Evolutionary conservation across 1,140 invertebrate species (phyloP).

Genomic region (Drosophila auraria): DNA sequence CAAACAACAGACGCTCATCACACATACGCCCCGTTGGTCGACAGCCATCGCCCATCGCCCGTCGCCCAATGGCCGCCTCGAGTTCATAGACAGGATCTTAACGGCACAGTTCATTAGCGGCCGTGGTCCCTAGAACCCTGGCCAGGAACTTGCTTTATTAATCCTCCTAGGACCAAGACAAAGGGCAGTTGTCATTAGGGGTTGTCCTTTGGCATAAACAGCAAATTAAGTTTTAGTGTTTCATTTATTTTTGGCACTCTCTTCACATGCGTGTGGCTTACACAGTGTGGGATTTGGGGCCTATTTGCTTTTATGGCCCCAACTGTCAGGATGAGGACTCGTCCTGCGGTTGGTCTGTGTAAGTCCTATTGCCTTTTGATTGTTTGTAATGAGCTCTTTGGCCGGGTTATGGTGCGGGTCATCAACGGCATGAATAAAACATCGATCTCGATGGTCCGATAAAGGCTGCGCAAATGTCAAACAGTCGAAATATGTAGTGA

Average conservation of each 20-base stretch:
- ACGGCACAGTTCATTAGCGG: slow-evolving; percentile 76
- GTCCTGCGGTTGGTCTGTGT: slow-evolving; percentile 42
- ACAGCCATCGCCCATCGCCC: slow-evolving; percentile 1
- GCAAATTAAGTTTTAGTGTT: slow-evolving; percentile 81
- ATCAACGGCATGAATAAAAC: slow-evolving; percentile 58
- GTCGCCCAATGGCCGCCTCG: slow-evolving; percentile 15
- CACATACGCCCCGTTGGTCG: slow-evolving; percentile 66
- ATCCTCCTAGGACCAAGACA: slow-evolving; percentile 63
- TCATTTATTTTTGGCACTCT: slow-evolving; percentile 64
- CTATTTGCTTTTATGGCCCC: slow-evolving; percentile 45
- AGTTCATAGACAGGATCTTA: slow-evolving; percentile 72
- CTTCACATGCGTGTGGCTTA: slow-evolving; percentile 26
- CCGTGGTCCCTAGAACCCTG: slow-evolving; percentile 7
- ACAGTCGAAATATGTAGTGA: slow-evolving; percentile 6
- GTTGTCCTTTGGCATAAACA: slow-evolving; percentile 65
- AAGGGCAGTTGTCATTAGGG: slow-evolving; percentile 74
- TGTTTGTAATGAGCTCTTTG: slow-evolving; percentile 68
- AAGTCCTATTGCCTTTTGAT: slow-evolving; percentile 75
- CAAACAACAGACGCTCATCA: slow-evolving; percentile 58
- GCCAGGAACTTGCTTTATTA: slow-evolving; percentile 71
- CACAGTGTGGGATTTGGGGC: slow-evolving; percentile 18
- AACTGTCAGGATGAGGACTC: slow-evolving; percentile 2
- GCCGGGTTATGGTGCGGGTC: slow-evolving; percentile 33
- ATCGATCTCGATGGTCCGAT: slow-evolving; percentile 38
- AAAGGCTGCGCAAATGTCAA: slow-evolving; percentile 43